Base-by-base conservation (phyloP, 2,113 vertebrate genomes). In the Sarotherodon lohbergeri region DNA sequence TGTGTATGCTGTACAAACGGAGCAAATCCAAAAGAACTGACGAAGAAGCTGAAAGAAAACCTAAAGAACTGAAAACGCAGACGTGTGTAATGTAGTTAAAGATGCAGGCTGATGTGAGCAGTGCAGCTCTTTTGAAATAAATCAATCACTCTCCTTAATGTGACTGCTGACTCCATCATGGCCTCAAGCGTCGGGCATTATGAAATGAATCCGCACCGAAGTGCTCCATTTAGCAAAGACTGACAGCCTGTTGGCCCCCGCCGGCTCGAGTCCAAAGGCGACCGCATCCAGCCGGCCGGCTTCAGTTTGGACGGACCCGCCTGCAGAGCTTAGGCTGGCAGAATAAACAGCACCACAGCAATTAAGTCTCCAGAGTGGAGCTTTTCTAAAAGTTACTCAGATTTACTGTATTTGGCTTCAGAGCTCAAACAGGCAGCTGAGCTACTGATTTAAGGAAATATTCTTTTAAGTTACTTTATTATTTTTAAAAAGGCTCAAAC, bases 271-370 rank as follows among this genome's bases (percentile, higher is more conserved):
- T 82, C 90, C 81, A 89, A 80, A 66, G 82, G 57, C 80, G 79
- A 61, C 85, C 50, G 24, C 59, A 32, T 80, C 27, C 39, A 32
- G 29, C 22, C 56, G 7, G 19, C 10, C 63, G 19, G 73, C 34
- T 82, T 82, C n/a, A 4, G 9, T 50, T 22, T 66, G 46, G 68
- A 55, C 17, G 6, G 39, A 27, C 50, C 52, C 6, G 73, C 52
- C 63, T 46, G 71, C 41, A 16, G 56, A 86, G 86, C 86, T 89
- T 50, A 91, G 83, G 78, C 80, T 85, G 89, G 88, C 86, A 85
- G 13, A 80, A 36, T 34, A 59, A 43, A 43, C 59, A 13, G 7
- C 87, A 86, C 55, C 63, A 8, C 29, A 50, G 8, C 16, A 32
- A 82, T 82, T 3, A 82, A 63, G 19, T 56, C 66, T 55, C 16